Evolutionary conservation across 2,113 vertebrate genomes (phyloP).

Genomic region (Bubalus kerabau): DNA sequence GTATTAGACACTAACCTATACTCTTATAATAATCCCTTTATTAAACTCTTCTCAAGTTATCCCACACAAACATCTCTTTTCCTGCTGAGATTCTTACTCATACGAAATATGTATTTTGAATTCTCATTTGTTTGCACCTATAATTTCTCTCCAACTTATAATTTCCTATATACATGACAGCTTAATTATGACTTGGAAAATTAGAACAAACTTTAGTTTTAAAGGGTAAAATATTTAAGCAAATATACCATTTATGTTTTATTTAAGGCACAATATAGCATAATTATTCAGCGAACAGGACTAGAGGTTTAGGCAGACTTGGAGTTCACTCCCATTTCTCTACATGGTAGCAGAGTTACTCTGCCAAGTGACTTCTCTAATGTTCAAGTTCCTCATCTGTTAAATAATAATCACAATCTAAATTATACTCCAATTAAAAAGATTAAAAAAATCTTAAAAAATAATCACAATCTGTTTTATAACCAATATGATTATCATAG

Average conservation of each 20-base stretch:
- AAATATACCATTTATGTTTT: conserved; percentile 1
- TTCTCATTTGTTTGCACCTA: conserved; percentile 11
- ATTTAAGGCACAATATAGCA: background rate
- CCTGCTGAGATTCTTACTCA: background rate
- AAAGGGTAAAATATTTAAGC: conserved; percentile 19
- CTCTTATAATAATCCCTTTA: background rate
- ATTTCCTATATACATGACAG: background rate
- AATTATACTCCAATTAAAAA: background rate
- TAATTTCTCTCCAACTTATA: conserved; percentile 25
- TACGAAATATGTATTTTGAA: conserved; percentile 1
- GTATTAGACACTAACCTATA: background rate
- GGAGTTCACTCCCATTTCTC: background rate
- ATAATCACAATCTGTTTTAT: background rate
- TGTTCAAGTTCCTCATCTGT: background rate
- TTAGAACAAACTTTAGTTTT: background rate
- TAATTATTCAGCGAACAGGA: background rate
- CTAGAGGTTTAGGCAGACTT: background rate
- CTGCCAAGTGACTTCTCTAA: background rate
- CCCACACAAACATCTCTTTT: background rate
- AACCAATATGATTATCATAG: background rate
- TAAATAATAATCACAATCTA: background rate
- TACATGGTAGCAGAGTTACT: background rate
- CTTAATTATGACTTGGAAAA: conserved; percentile 39
- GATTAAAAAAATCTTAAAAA: background rate
- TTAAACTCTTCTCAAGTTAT: background rate